These are phyloP conservation scores for Rhogogaster chlorosoma DNA, from an alignment of 2,888 invertebrate species.

Conservation along the genomic window DNA sequence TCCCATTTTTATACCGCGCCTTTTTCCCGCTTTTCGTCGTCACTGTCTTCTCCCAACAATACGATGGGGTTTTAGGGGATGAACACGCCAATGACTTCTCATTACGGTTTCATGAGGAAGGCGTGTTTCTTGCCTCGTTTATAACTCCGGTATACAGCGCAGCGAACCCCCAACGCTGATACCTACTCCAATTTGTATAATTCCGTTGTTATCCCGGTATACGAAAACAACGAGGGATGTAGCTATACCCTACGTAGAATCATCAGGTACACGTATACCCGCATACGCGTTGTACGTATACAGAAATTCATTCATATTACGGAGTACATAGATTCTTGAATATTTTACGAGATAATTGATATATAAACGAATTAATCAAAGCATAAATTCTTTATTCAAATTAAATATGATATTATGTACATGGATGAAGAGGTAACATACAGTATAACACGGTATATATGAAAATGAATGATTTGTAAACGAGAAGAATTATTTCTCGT, in stretches of 20 bases:
- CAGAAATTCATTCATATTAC: background rate
- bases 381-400: background rate
- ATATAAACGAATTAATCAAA: background rate
- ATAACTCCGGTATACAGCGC: background rate
- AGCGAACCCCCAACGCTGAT: background rate
- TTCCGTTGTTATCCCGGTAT: conserved; percentile 48
- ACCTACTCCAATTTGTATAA: conserved; percentile 50
- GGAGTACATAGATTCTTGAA: background rate
- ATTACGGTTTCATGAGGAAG: conserved; percentile 24
- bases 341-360: background rate
- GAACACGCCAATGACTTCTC: conserved; percentile 29
- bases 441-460: too few species aligned
- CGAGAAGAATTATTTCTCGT: background rate
- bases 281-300: background rate
- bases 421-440: too few species aligned
- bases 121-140: conserved; percentile 23
- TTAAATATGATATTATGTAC: background rate
- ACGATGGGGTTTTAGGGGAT: conserved; percentile 22
- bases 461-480: background rate
- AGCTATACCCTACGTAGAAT: background rate
- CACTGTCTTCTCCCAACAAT: conserved; percentile 1
- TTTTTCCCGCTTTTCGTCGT: background rate
- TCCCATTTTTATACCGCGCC: background rate
- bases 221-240: background rate
- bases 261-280: background rate